Evolutionary conservation across 2,797 vertebrate genomes (phyloP).

Genomic region (Pteronotus mesoamericanus): DNA sequence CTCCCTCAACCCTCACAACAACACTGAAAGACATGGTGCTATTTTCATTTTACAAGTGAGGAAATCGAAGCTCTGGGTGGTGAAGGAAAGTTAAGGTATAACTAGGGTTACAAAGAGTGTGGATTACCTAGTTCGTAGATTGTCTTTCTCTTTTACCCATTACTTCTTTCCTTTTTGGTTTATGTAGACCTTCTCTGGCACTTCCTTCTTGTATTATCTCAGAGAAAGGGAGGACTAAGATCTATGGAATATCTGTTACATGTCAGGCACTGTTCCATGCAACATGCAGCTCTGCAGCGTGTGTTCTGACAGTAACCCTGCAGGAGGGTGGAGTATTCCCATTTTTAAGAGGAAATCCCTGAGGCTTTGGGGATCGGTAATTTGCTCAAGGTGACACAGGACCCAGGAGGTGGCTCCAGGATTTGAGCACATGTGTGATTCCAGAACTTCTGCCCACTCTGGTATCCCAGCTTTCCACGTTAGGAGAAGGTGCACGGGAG

Average conservation of each 20-base stretch:
- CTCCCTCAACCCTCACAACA: background rate
- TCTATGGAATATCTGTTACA: background rate
- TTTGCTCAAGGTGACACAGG: background rate
- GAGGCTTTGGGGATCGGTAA: background rate
- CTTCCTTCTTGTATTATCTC: background rate
- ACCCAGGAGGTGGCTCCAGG: background rate
- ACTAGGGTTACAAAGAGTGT: background rate
- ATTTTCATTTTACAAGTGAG: background rate
- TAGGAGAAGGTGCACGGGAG: background rate
- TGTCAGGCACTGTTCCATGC: background rate
- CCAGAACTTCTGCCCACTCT: background rate
- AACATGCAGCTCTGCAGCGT: background rate
- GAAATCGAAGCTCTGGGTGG: background rate
- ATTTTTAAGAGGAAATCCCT: background rate
- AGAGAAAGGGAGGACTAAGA: background rate
- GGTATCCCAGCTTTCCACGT: background rate
- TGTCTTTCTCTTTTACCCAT: background rate
- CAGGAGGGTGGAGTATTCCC: background rate
- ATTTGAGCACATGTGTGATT: background rate
- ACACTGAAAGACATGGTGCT: background rate
- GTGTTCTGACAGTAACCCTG: background rate
- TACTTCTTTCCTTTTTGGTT: background rate
- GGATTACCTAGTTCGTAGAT: background rate
- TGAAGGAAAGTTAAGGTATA: background rate
- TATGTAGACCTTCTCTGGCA: background rate